Conservation (phyloP, 2,113 vertebrate genomes). For the Plestiodon gilberti region DNA sequence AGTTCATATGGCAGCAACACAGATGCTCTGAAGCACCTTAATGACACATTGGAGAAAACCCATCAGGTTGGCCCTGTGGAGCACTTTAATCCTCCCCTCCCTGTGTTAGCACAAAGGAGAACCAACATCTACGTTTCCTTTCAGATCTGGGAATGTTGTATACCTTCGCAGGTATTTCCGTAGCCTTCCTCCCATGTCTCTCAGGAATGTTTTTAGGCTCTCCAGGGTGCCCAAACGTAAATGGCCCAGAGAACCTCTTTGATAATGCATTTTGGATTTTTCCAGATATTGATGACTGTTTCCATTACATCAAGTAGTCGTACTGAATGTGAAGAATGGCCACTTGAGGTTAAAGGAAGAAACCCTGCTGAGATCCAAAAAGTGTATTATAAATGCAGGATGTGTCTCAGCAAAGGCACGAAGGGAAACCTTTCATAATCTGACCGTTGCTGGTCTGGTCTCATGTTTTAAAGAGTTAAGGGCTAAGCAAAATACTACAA, state of each 20-base stretch:
- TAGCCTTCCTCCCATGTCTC: background rate
- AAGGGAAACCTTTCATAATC: background rate
- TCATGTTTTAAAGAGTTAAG: constrained; percentile 11
- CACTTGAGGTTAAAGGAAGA: background rate
- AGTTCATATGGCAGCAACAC: constrained; percentile 90
- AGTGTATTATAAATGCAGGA: constrained; percentile 8
- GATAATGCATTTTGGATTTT: background rate
- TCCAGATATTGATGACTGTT: background rate
- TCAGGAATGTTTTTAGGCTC: constrained; percentile 45
- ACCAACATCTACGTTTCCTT: background rate
- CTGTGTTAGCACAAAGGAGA: constrained; percentile 10
- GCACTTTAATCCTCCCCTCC: constrained; percentile 29
- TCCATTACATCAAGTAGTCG: background rate
- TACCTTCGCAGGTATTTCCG: background rate
- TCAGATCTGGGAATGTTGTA: background rate
- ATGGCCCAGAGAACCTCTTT: constrained; percentile 36
- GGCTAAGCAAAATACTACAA: background rate
- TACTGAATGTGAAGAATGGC: background rate
- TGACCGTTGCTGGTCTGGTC: constrained; percentile 21
- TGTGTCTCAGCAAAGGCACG: background rate
- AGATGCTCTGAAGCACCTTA: constrained; percentile 92
- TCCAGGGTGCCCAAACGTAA: constrained; percentile 50
- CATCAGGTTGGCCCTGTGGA: constrained; percentile 62
- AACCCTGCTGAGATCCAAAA: constrained; percentile 10
- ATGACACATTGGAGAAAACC: constrained; percentile 88